phyloP scores from a whole-genome alignment of 2,113 vertebrate genomes.

The Callospermophilus lateralis region DNA sequence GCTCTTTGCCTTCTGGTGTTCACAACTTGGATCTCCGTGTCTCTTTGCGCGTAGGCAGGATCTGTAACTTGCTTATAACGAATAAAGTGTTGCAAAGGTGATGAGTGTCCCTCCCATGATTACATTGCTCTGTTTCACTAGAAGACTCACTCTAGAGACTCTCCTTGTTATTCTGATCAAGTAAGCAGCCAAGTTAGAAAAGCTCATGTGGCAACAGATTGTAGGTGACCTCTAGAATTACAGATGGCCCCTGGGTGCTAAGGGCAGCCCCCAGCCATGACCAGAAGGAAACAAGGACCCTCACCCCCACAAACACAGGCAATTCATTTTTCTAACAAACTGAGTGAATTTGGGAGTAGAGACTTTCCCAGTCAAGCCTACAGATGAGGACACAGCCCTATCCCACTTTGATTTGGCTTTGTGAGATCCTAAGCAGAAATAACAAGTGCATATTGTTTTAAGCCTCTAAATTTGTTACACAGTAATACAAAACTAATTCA shows the following conservation, averaged over 20 bases:
- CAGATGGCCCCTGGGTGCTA: background rate
- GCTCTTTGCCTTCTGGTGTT: background rate
- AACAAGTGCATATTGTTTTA: background rate
- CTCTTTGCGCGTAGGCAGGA: background rate
- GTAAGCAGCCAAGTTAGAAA: background rate
- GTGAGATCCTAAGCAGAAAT: conserved; percentile 3
- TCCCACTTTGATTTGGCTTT: background rate
- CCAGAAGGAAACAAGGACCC: background rate
- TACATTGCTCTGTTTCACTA: background rate
- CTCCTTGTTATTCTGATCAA: background rate
- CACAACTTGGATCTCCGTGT: background rate
- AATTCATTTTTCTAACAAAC: background rate
- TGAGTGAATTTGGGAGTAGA: background rate
- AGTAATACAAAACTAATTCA: conserved; percentile 30
- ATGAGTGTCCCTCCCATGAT: background rate
- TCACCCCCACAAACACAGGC: background rate
- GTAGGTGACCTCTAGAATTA: background rate
- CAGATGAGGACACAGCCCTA: background rate
- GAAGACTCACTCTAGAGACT: background rate
- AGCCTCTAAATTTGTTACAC: background rate
- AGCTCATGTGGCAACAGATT: background rate
- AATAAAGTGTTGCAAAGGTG: conserved; percentile 25
- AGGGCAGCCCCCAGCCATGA: background rate
- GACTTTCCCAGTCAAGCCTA: background rate
- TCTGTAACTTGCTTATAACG: background rate